phyloP scores from a whole-genome alignment of 2,888 invertebrate species.

The Tenthredo mesomela region DNA sequence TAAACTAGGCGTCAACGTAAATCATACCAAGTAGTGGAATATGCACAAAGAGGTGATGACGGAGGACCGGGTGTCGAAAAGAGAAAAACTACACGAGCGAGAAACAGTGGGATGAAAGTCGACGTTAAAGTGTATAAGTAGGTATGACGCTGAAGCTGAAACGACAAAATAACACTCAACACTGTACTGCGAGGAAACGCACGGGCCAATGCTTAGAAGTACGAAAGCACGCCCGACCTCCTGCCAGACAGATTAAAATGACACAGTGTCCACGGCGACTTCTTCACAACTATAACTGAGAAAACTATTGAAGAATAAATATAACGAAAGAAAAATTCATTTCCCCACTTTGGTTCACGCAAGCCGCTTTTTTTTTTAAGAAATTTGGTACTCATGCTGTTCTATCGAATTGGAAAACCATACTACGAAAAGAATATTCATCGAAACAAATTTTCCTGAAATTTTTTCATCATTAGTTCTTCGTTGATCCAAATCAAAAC shows the following conservation, averaged over 20 bases:
- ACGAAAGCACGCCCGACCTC: conserved; percentile 73
- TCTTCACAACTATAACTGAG: neutral
- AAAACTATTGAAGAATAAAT: conserved; percentile 73
- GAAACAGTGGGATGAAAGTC: neutral
- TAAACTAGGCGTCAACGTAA: conserved; percentile 42
- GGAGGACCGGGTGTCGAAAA: conserved; percentile 30
- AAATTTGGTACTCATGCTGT: neutral
- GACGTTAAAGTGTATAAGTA: neutral
- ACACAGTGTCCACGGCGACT: conserved; percentile 60
- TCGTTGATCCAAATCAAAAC: no score
- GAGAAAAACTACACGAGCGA: neutral
- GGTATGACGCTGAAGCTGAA: neutral
- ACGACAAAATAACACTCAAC: conserved; percentile 57
- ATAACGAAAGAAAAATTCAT: neutral
- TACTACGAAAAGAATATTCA: neutral
- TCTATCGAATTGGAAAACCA: neutral
- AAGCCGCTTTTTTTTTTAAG: neutral
- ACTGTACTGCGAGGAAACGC: conserved; percentile 58
- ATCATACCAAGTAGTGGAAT: neutral
- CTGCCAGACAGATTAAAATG: conserved; percentile 76
- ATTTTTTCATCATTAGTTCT: no score
- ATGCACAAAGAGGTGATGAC: conserved; percentile 30
- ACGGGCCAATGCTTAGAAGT: conserved; percentile 65
- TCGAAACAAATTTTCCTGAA: no score
- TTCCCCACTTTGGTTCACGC: neutral